Evolutionary conservation across 1,140 invertebrate genomes (phyloP), one percentile per base, ranked within the genome.

Genomic region (Cydia splendana): DNA sequence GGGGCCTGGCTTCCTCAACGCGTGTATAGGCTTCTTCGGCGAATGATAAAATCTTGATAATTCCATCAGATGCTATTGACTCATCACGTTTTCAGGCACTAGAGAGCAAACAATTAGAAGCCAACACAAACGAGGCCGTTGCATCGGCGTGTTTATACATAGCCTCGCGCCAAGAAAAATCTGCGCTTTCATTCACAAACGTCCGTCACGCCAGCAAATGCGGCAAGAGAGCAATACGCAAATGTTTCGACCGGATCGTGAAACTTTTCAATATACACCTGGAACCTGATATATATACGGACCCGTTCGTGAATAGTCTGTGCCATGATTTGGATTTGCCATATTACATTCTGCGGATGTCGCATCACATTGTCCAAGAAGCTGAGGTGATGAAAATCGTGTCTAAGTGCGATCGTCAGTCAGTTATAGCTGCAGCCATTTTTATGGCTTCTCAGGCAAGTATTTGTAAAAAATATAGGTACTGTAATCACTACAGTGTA

Each of bases 401-500:
- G 53, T 18, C 53, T 18, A 4, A 18, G 4, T n/a, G n/a, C 6
- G n/a, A 9, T 57, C 5, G 4, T 18, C 15, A 18, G 53, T 4
- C 53, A 18, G n/a, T 57, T 6, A 9, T 18, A 6, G 53, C 53
- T 57, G 53, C 53, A 1, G 53, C 53, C n/a, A 20, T 57, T 57
- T 57, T 18, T 18, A 57, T 57, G 53, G 53, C 53, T n/a, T 57
- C 53, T 57, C 53, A 57, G n/a, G 53, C 12, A 57, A n/a, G 53
- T 57, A 57, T 48, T 48, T 13, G 12, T 13, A 42, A 42, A 42
- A 42, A 42, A 42, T 38, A 38, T 38, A 38, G 24, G 24, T 24
- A 24, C 24, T 24, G 24, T 24, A 24, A 2, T 24, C 24, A 24
- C 24, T 24, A 24, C 24, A 24, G 2, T 38, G 38, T 10, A 48